Percentiles rank a stretch among this genome's conserved stretches.
Evolutionary conservation across 2,888 invertebrate species (phyloP).

Genomic region (Dynastes hyllus): DNA sequence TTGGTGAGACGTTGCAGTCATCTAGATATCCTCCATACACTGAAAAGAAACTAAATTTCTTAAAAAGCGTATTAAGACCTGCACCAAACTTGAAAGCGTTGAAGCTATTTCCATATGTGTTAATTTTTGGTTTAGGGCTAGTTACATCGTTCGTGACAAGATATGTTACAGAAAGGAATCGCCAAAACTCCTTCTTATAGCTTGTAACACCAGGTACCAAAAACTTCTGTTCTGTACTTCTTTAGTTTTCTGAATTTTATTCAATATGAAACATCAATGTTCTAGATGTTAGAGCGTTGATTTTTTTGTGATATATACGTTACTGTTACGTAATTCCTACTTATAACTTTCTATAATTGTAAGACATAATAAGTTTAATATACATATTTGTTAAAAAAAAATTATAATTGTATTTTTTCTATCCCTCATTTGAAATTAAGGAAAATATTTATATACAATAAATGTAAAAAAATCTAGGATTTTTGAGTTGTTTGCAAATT

Average conservation of each 20-base stretch:
- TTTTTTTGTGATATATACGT: not conserved
- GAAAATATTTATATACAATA: too few relatives aligned
- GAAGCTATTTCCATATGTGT: slow-evolving; percentile 40
- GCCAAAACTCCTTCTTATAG: not conserved
- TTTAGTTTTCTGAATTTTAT: not conserved
- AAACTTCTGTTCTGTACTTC: not conserved
- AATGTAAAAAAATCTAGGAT: too few relatives aligned
- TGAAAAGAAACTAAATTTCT: slow-evolving; percentile 77
- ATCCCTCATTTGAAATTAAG: too few relatives aligned
- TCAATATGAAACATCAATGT: not conserved
- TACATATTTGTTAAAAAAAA: too few relatives aligned
- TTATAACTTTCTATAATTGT: too few relatives aligned
- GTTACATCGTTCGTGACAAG: slow-evolving; percentile 37
- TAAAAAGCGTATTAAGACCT: slow-evolving; percentile 28
- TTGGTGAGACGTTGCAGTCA: slow-evolving; percentile 81
- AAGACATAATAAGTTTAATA: too few relatives aligned
- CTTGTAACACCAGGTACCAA: not conserved
- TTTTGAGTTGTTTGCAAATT: too few relatives aligned
- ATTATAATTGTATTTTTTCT: too few relatives aligned
- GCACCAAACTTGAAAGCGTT: slow-evolving; percentile 33
- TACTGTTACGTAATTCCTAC: not conserved
- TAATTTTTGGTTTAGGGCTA: slow-evolving; percentile 48
- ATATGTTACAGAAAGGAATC: slow-evolving; percentile 36
- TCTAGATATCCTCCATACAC: slow-evolving; percentile 89
- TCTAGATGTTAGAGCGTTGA: not conserved